Evolutionary conservation across 2,888 invertebrate genomes (phyloP).

Genomic region (Melanophora roralis): DNA sequence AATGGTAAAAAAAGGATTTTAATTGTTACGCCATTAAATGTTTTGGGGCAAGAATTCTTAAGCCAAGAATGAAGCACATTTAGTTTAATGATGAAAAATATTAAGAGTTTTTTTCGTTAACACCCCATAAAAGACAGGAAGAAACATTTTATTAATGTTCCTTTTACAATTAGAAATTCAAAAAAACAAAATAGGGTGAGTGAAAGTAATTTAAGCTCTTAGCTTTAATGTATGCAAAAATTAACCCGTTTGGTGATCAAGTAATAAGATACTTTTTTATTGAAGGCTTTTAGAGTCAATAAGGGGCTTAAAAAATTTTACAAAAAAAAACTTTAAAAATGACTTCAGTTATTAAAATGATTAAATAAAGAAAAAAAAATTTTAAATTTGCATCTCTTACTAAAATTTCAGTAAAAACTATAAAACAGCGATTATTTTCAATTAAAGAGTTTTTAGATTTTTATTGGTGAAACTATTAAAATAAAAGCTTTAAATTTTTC

Average conservation of each 20-base stretch:
- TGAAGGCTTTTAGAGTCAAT: too few relatives aligned
- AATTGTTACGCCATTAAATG: conserved; percentile 67
- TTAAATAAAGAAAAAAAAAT: too few relatives aligned
- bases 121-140: conserved; percentile 31
- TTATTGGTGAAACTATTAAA: too few relatives aligned
- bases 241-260: background rate
- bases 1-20: conserved; percentile 65
- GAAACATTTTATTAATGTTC: conserved; percentile 52
- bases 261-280: too few relatives aligned
- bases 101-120: conserved; percentile 39
- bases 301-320: too few relatives aligned
- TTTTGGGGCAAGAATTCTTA: conserved; percentile 32
- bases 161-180: conserved; percentile 31
- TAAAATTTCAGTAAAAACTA: too few relatives aligned
- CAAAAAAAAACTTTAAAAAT: too few relatives aligned
- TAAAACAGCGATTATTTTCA: too few relatives aligned
- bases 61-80: conserved; percentile 16
- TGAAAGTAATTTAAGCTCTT: conserved; percentile 28
- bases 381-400: too few relatives aligned
- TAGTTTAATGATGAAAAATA: conserved; percentile 46
- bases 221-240: background rate
- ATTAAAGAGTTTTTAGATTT: too few relatives aligned
- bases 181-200: background rate
- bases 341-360: too few relatives aligned
- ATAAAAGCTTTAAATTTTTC: too few relatives aligned